Base-by-base conservation (phyloP, 2,888 invertebrate genomes). In the Brenthis hecate region DNA sequence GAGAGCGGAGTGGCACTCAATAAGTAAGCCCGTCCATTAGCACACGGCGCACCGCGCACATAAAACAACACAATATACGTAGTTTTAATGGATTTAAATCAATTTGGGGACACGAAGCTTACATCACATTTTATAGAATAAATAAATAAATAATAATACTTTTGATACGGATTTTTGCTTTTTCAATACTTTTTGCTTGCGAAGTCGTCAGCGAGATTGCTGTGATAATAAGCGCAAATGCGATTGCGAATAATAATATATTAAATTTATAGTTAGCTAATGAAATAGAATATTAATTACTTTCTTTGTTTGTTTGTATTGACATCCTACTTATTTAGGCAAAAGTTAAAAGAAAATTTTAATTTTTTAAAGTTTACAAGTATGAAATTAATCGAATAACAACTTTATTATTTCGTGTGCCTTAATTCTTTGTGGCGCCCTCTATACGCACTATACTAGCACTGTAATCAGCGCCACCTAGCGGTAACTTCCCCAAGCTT, bases 131-230 rank as follows among this genome's bases (percentile, higher is more conserved):
- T 19, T 50, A 60, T 56, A n/a, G 16, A n/a, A n/a, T n/a, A n/a
- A n/a, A n/a, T n/a, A n/a, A n/a, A n/a, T n/a, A n/a, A n/a, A n/a
- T n/a, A n/a, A n/a, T 28, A 50, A 32, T 13, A 13, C 13, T 60
- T 50, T 60, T 50, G 28, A 60, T 60, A 28, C 23, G 23, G n/a
- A 28, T 23, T 58, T 50, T 60, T 60, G 28, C 50, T 4, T n/a
- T 60, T 60, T 58, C n/a, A n/a, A 23, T 23, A 28, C 48, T 48
- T 50, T 60, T 50, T 60, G 48, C 48, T 58, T 13, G 60, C 14
- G 48, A 60, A 32, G 50, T 13, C 13, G 13, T 48, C 28, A 8
- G 36, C 36, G 36, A 43, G 36, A 43, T 43, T 11, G 36, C 11
- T 43, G 36, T 11, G 36, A 43, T 43, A 43, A 43, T 43, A 43